Evolutionary conservation across 2,113 vertebrate genomes (phyloP), one percentile per base, ranked within the genome.

Genomic region (Struthidea cinerea): DNA sequence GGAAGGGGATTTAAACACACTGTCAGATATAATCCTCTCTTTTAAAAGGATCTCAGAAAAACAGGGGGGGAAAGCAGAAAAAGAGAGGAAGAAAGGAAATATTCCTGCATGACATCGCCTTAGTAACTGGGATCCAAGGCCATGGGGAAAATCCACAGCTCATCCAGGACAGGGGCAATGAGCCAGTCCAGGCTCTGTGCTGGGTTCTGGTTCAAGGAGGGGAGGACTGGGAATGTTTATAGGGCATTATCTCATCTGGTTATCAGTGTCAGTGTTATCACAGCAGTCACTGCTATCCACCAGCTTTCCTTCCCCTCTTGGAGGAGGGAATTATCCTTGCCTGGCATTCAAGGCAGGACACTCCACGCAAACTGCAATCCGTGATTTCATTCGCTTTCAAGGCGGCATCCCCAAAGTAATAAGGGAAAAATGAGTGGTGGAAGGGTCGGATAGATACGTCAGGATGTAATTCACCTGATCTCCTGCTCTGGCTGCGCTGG

Each of bases 101-200:
- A 60, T 69, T 80, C 16, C 22, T 26, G 35, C 42, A 26, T 17
- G 20, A 2, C 85, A 46, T 79, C 92, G 69, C 71, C 63, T 90
- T 65, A 26, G 77, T 81, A 91, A 94, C 67, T 86, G 87, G 84
- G 89, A 86, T 70, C 6, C n/a, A 37, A 90, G 77, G 53, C 87
- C 46, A 1, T 18, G 19, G n/a, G 89, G 81, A 76, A 74, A 87
- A 74, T 78, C 89, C 28, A 26, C 39, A 84, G 74, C 55, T 84
- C 68, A 41, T 73, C 21, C 8, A 67, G 69, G 70, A 35, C 39
- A 65, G 61, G 91, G 87, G 93, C 94, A 96, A 84, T 90, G 95
- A 93, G n/a, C 53, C 93, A 76, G 28, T 23, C 33, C 50, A 37
- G 94, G 70, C 86, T 94, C 50, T 76, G 39, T 74, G 42, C 80